Percentiles rank a stretch among this genome's conserved stretches.
Conservation (phyloP, 2,888 invertebrate species). For the Lomographa bimaculata region DNA sequence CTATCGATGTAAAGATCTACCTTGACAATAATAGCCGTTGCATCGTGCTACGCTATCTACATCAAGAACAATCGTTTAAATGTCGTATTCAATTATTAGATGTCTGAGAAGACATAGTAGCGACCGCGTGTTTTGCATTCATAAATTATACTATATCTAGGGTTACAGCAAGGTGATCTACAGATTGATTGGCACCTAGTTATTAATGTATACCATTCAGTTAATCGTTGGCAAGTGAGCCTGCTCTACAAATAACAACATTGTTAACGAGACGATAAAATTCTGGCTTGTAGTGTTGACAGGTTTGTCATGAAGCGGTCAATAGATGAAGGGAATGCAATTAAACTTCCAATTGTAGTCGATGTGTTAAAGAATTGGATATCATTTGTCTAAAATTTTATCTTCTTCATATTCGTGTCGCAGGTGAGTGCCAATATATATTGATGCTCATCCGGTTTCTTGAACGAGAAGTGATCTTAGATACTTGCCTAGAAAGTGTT, state of each 20-base stretch:
- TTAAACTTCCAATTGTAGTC: slow-evolving; percentile 1
- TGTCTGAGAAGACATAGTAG: slow-evolving; percentile 45
- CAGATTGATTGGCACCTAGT: slow-evolving; percentile 65
- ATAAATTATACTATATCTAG: slow-evolving; percentile 63
- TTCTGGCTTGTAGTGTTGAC: slow-evolving; percentile 41
- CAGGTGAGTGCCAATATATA: too few relatives aligned
- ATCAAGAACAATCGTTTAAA: slow-evolving; percentile 39
- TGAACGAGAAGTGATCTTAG: too few relatives aligned
- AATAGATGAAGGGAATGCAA: slow-evolving; percentile 19
- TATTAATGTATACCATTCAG: slow-evolving; percentile 56
- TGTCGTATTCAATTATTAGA: slow-evolving; percentile 43
- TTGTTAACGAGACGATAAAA: slow-evolving; percentile 57
- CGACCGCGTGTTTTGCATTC: slow-evolving; percentile 47
- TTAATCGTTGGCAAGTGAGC: slow-evolving; percentile 56
- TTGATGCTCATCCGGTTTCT: too few relatives aligned
- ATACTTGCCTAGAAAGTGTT: too few relatives aligned
- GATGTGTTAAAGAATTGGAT: too few relatives aligned
- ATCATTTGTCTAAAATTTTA: too few relatives aligned
- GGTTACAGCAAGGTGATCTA: slow-evolving; percentile 56
- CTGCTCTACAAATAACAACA: slow-evolving; percentile 44
- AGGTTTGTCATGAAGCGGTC: slow-evolving; percentile 30
- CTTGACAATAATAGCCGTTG: slow-evolving; percentile 35
- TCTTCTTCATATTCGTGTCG: too few relatives aligned
- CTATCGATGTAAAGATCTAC: slow-evolving; percentile 6
- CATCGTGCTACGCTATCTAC: slow-evolving; percentile 26